These are phyloP conservation scores for Chlamydotis undulata DNA, from an alignment of 2,113 vertebrate genomes.

Conservation along the genomic window DNA sequence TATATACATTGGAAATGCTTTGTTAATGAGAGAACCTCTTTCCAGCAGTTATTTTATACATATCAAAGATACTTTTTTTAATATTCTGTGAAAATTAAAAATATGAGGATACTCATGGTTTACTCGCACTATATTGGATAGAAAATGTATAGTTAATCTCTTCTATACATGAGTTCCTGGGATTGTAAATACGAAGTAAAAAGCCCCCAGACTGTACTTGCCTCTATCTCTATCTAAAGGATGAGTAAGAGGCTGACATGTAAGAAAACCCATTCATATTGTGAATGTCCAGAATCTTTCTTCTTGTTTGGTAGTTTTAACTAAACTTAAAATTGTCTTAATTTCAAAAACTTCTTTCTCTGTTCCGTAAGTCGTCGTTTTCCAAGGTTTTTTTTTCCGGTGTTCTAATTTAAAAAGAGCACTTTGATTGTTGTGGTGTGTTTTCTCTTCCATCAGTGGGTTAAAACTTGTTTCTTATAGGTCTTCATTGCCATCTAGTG, in stretches of 20 bases:
- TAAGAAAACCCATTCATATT: not conserved
- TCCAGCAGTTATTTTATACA: not conserved
- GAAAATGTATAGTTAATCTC: not conserved
- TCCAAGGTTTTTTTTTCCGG: not conserved
- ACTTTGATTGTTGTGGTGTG: not conserved
- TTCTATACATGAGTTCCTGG: not conserved
- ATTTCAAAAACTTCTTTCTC: not conserved
- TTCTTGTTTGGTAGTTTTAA: not conserved
- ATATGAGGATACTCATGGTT: not conserved
- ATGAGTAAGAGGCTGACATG: not conserved
- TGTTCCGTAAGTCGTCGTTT: not conserved
- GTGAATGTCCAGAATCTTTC: not conserved
- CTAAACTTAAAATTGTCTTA: not conserved
- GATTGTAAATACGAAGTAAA: not conserved
- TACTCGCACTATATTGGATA: not conserved
- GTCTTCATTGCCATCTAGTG: slow-evolving; percentile 56
- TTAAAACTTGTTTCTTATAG: not conserved
- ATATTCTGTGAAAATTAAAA: not conserved
- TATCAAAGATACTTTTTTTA: not conserved
- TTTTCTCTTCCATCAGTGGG: not conserved
- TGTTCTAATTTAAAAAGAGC: not conserved
- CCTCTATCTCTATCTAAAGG: not conserved
- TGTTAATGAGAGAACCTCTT: not conserved
- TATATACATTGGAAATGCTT: not conserved
- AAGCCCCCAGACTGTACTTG: not conserved